Conservation (phyloP, 2,888 invertebrate species). For the Cybosia mesomella region DNA sequence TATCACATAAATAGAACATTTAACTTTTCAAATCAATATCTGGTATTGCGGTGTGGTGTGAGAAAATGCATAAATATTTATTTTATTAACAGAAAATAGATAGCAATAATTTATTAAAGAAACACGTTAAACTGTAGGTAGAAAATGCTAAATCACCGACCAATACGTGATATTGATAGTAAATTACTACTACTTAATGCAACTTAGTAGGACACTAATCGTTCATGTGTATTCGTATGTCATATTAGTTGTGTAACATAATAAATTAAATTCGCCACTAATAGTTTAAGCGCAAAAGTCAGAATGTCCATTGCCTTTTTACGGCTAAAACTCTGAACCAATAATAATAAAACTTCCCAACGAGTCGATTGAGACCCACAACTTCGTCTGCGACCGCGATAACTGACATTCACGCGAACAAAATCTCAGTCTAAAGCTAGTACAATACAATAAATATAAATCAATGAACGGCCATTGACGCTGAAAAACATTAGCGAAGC, state of each 20-base stretch:
- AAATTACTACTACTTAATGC: slow-evolving; percentile 31
- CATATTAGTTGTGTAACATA: not conserved
- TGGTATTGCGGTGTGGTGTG: slow-evolving; percentile 18
- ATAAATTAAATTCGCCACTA: slow-evolving; percentile 18
- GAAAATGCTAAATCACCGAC: slow-evolving; percentile 16
- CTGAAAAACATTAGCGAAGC: slow-evolving; percentile 34
- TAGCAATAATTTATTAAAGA: slow-evolving; percentile 17
- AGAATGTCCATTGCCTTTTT: too few species aligned
- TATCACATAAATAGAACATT: slow-evolving; percentile 26
- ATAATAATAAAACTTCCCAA: not conserved
- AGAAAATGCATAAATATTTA: slow-evolving; percentile 32
- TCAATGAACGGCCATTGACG: slow-evolving; percentile 32
- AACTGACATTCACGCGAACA: not conserved
- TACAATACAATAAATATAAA: slow-evolving; percentile 24
- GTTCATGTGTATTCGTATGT: slow-evolving; percentile 11
- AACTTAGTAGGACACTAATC: slow-evolving; percentile 25
- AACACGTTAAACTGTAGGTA: slow-evolving; percentile 19
- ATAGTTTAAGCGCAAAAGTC: not conserved
- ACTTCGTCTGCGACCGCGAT: not conserved
- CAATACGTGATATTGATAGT: slow-evolving; percentile 32
- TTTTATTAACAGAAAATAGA: slow-evolving; percentile 20
- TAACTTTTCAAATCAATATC: slow-evolving; percentile 24
- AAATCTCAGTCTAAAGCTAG: not conserved
- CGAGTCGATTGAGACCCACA: too few species aligned
- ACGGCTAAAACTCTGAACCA: too few species aligned